Evolutionary conservation across 2,888 invertebrate genomes (phyloP).

Genomic region (Germaria angustata): DNA sequence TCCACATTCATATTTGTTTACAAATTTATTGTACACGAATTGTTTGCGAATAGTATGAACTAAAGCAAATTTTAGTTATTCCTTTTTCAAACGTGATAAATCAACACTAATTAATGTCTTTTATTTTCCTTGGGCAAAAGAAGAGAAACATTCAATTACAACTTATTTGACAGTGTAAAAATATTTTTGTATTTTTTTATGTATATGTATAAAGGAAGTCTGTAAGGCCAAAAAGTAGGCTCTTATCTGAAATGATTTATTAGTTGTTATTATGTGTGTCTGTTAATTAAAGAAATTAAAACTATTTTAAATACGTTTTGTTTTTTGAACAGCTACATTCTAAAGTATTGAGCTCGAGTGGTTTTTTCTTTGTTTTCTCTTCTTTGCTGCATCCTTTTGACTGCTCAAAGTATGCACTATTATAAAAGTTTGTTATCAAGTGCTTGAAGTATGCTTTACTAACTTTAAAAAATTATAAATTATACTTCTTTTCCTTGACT

Average conservation of each 20-base stretch:
- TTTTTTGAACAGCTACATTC: slow-evolving; percentile 2
- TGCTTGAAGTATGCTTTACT: slow-evolving; percentile 49
- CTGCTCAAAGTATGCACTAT: slow-evolving; percentile 46
- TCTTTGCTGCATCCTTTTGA: slow-evolving; percentile 3
- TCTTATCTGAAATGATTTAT: slow-evolving; percentile 40
- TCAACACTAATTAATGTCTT: slow-evolving; percentile 35
- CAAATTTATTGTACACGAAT: slow-evolving; percentile 36
- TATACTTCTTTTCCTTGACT: slow-evolving; percentile 34
- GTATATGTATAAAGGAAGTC: slow-evolving; percentile 23
- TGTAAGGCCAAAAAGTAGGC: slow-evolving; percentile 28
- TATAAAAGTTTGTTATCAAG: slow-evolving; percentile 16
- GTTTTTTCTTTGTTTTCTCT: neutral
- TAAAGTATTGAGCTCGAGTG: slow-evolving; percentile 10
- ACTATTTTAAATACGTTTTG: slow-evolving; percentile 39
- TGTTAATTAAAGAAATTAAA: slow-evolving; percentile 32
- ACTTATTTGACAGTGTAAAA: slow-evolving; percentile 14
- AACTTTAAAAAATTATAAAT: slow-evolving; percentile 48
- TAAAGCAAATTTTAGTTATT: slow-evolving; percentile 14
- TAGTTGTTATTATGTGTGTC: neutral
- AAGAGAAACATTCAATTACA: slow-evolving; percentile 5
- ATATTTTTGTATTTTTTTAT: neutral
- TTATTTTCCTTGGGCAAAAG: neutral
- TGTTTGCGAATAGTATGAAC: slow-evolving; percentile 21
- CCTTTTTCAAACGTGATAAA: slow-evolving; percentile 20
- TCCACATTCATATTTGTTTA: slow-evolving; percentile 13